Conservation (phyloP, 2,888 invertebrate species). For the Eilema caniola region DNA sequence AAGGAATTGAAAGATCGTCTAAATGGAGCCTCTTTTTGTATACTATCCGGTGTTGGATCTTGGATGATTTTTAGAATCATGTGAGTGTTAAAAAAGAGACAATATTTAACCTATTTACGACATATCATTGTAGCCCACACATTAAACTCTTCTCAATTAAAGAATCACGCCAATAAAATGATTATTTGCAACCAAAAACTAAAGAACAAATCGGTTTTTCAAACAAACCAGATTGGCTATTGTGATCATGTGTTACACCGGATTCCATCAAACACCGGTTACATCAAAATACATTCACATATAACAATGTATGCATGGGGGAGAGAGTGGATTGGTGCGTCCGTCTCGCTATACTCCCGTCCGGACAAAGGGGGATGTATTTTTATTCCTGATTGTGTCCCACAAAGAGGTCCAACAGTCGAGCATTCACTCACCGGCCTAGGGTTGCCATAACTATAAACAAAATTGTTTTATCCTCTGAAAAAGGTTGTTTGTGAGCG, state of each 20-base stretch:
- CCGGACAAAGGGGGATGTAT: slow-evolving; percentile 73
- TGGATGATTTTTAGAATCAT: too few species aligned
- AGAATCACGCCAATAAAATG: background rate
- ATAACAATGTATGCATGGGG: slow-evolving; percentile 26
- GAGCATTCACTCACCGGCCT: slow-evolving; percentile 64
- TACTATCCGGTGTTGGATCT: too few species aligned
- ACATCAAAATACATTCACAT: slow-evolving; percentile 30
- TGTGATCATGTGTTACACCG: slow-evolving; percentile 11
- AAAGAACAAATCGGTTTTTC: slow-evolving; percentile 8
- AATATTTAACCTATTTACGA: background rate
- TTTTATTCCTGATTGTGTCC: slow-evolving; percentile 78
- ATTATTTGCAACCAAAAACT: background rate
- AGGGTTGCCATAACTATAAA: slow-evolving; percentile 65
- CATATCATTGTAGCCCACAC: background rate
- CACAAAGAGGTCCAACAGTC: slow-evolving; percentile 75
- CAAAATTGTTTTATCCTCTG: slow-evolving; percentile 43
- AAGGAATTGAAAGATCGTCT: background rate
- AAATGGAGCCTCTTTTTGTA: too few species aligned
- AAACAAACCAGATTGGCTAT: slow-evolving; percentile 14
- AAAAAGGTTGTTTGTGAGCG: slow-evolving; percentile 39
- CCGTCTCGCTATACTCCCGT: slow-evolving; percentile 58
- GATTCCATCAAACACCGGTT: too few species aligned
- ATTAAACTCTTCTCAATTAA: background rate
- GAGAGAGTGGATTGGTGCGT: slow-evolving; percentile 63
- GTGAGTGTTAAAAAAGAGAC: background rate